phyloP scores from a whole-genome alignment of 2,888 invertebrate genomes.

The Eilema sororculum region DNA sequence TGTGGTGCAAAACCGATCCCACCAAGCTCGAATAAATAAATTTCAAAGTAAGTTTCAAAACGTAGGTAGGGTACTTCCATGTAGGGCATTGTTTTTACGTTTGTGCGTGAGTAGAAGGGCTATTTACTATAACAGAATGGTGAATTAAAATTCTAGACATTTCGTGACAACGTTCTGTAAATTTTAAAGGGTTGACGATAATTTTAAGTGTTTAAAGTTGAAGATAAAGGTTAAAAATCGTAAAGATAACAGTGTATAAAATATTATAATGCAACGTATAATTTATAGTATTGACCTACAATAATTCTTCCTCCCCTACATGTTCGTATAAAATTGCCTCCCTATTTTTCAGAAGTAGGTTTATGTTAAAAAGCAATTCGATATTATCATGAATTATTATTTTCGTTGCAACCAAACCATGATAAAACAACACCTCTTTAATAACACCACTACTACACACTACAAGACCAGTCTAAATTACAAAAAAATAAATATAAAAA shows the following conservation, averaged over 20 bases:
- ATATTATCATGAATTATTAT: not conserved
- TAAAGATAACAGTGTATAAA: constrained; percentile 25
- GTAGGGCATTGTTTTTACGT: constrained; percentile 35
- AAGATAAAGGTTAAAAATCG: constrained; percentile 38
- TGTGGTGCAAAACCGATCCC: no score
- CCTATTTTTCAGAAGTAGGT: not conserved
- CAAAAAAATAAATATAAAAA: not conserved
- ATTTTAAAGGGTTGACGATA: constrained; percentile 34
- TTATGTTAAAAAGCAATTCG: no score
- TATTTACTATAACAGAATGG: constrained; percentile 9
- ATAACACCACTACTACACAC: not conserved
- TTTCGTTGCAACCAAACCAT: not conserved
- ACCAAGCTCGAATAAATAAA: not conserved
- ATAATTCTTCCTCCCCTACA: not conserved
- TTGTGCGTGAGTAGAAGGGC: constrained; percentile 42
- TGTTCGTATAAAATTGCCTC: not conserved
- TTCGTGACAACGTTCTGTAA: constrained; percentile 48
- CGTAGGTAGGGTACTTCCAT: not conserved
- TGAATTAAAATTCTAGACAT: constrained; percentile 25
- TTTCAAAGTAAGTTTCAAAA: not conserved
- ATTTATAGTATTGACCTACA: constrained; percentile 26
- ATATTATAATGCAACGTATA: constrained; percentile 24
- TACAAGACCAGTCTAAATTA: no score
- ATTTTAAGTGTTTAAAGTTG: constrained; percentile 36
- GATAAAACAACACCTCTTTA: not conserved